Evolutionary conservation across 2,113 vertebrate species (phyloP).

Genomic region (Chionomys nivalis): DNA sequence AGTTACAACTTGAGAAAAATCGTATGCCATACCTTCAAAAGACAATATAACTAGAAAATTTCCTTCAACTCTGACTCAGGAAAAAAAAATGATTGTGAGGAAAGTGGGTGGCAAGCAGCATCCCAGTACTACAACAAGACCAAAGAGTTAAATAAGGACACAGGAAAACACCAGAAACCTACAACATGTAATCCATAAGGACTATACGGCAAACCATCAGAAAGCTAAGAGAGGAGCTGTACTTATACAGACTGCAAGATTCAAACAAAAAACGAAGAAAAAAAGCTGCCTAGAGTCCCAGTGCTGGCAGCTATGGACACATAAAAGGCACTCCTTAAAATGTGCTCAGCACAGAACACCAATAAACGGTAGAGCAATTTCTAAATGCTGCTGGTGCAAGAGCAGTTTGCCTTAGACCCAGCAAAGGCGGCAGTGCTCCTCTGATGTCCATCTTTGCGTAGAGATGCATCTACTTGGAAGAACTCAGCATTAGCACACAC

Average conservation of each 20-base stretch:
- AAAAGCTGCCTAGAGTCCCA: not conserved
- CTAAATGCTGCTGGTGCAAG: not conserved
- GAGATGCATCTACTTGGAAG: not conserved
- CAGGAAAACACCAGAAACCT: not conserved
- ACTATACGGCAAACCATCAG: not conserved
- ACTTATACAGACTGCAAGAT: not conserved
- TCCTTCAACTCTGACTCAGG: not conserved
- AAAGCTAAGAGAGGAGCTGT: not conserved
- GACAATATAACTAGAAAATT: not conserved
- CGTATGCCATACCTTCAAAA: not conserved
- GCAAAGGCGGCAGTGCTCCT: not conserved
- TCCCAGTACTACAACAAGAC: not conserved
- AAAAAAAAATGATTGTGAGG: not conserved
- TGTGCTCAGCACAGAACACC: not conserved
- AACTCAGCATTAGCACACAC: not conserved
- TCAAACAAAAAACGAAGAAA: conserved; percentile 3
- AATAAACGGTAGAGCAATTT: not conserved
- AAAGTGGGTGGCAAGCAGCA: not conserved
- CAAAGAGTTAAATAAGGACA: not conserved
- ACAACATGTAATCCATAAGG: not conserved
- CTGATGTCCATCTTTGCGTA: not conserved
- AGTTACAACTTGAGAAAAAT: not conserved
- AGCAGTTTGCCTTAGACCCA: conserved; percentile 34
- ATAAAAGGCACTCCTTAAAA: conserved; percentile 1
- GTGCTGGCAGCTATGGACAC: not conserved